Base-by-base conservation (phyloP, 2,797 vertebrate genomes). In the Vultur gryphus region DNA sequence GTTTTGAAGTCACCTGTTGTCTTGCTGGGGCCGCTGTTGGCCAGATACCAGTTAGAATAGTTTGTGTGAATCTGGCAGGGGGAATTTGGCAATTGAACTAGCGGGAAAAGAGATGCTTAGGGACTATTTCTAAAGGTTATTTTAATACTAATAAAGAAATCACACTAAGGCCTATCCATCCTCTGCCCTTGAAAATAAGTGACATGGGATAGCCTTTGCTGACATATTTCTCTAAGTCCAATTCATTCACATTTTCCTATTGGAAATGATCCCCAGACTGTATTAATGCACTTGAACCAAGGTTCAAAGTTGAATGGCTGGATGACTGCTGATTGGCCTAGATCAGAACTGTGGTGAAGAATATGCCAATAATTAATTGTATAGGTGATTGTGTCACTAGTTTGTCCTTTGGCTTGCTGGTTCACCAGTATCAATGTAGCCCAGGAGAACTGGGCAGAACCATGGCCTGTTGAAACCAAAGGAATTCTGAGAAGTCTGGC, bases 361-460 rank as follows among this genome's bases (percentile, higher is more conserved):
- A 48, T 57, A 23, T 86, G 70, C 5, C 44, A 84, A 33, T 43
- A 75, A 65, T 75, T 73, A 70, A 33, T 33, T 61, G 7, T 31
- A 10, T 13, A 64, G 26, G 13, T 0, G 1, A 67, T 20, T 76
- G n/a, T 7, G 2, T 66, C 29, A 21, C 16, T 46, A 12, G 1
- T 61, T 88, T 84, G 29, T 71, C n/a, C 44, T 88, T 84, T 78
- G 52, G 4, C 25, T 75, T 86, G 16, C 21, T 84, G 59, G 43
- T 51, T 71, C 26, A 61, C 19, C 26, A 18, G 14, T 35, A 46
- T 13, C 16, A 44, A 6, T 18, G 17, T 15, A 77, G 23, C 14
- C 46, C 23, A 10, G 18, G 15, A 48, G 48, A 86, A 61, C 4
- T 14, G 48, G 3, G 11, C 17, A 73, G 72, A 96, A n/a, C 33